These are phyloP conservation scores for Rhopalosiphum maidis DNA, from an alignment of 1,140 invertebrate species.

Conservation along the genomic window DNA sequence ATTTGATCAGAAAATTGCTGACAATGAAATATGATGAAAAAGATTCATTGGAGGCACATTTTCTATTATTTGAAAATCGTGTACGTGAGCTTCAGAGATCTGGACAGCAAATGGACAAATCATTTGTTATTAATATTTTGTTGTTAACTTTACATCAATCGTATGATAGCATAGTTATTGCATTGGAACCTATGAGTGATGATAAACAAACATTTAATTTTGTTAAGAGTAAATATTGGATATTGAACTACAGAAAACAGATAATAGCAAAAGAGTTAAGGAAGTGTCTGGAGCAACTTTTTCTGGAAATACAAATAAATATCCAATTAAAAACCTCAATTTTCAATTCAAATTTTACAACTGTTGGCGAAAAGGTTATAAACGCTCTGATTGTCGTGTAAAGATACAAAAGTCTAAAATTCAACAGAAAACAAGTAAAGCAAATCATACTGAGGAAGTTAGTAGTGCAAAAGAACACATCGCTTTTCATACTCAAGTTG, in stretches of 20 bases:
- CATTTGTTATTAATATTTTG: not conserved
- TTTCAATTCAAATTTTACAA: not conserved
- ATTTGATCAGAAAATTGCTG: not conserved
- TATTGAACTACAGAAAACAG: not conserved
- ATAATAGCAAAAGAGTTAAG: not conserved
- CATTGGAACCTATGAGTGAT: not conserved
- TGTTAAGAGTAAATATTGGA: conserved; percentile 6
- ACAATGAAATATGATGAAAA: not conserved
- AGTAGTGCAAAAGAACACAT: not conserved
- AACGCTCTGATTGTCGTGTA: not conserved
- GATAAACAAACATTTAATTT: not conserved
- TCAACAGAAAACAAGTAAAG: not conserved
- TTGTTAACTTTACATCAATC: not conserved
- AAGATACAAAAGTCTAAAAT: not conserved
- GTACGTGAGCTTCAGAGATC: not conserved
- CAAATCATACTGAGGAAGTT: not conserved
- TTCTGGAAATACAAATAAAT: not conserved
- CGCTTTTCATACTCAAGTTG: not conserved
- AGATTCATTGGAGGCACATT: not conserved
- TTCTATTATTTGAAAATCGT: conserved; percentile 8
- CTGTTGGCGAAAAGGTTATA: not conserved
- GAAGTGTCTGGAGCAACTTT: not conserved
- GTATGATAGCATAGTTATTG: not conserved
- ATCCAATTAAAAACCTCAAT: not conserved
- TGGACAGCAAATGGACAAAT: conserved; percentile 19